phyloP scores from a whole-genome alignment of 2,113 vertebrate species.

The Speoplatyrhinus poulsoni region DNA sequence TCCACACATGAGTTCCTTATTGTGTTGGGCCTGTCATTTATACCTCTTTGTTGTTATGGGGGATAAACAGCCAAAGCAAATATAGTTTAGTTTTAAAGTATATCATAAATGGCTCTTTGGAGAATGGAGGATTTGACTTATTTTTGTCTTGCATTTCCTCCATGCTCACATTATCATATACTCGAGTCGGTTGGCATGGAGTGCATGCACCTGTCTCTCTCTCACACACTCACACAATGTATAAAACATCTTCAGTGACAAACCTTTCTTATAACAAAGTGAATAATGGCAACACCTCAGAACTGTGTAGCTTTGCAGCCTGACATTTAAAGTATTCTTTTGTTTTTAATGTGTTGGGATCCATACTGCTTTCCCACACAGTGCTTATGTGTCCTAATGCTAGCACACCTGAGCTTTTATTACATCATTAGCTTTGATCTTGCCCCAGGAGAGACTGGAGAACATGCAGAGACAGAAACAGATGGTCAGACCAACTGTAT shows the following conservation, averaged over 20 bases:
- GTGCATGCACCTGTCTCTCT: not conserved
- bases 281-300: not conserved
- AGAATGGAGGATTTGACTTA: too few relatives aligned
- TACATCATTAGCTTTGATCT: constrained; percentile 44
- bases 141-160: too few relatives aligned
- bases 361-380: not conserved
- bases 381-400: constrained; percentile 2
- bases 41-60: too few relatives aligned
- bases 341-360: too few relatives aligned
- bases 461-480: constrained; percentile 27
- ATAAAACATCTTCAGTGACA: not conserved
- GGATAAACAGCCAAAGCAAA: too few relatives aligned
- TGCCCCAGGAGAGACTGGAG: constrained; percentile 35
- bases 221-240: constrained; percentile 12
- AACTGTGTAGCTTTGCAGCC: not conserved
- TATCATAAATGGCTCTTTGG: too few relatives aligned
- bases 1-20: not conserved
- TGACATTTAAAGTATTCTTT: too few relatives aligned
- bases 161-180: not conserved
- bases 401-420: constrained; percentile 41
- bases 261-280: too few relatives aligned
- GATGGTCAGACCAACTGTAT: constrained; percentile 35
- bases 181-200: not conserved
- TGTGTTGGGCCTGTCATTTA: constrained; percentile 14
- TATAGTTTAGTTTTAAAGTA: too few relatives aligned